Conservation (phyloP, 2,888 invertebrate species). For the Leptinotarsa haldemani region DNA sequence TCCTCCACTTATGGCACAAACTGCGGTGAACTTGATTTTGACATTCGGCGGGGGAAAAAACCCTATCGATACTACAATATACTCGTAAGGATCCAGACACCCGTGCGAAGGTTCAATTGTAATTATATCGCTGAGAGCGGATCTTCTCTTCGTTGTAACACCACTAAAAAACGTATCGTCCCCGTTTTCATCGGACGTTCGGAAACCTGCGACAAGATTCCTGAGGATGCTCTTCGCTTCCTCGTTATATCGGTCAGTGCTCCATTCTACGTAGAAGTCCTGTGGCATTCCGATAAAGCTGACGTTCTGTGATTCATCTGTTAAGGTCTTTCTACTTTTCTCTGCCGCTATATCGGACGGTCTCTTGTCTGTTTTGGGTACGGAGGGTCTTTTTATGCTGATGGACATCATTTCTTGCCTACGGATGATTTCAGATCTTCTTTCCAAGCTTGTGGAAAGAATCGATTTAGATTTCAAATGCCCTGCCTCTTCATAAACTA, state of each 20-base stretch:
- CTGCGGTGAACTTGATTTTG: slow-evolving; percentile 65
- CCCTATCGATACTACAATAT: slow-evolving; percentile 66
- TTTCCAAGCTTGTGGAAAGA: background rate
- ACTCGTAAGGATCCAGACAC: slow-evolving; percentile 68
- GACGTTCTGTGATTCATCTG: background rate
- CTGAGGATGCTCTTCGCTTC: background rate
- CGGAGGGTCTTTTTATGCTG: background rate
- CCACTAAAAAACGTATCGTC: background rate
- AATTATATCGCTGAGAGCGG: slow-evolving; percentile 29
- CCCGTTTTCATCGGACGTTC: background rate
- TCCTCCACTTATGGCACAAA: slow-evolving; percentile 71
- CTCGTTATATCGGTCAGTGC: background rate
- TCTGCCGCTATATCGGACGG: background rate
- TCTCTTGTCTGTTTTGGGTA: background rate
- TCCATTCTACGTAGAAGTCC: background rate
- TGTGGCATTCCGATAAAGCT: background rate
- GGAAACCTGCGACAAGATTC: background rate
- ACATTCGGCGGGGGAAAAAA: slow-evolving; percentile 67
- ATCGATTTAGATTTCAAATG: background rate
- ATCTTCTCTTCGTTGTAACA: background rate
- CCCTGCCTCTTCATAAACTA: background rate
- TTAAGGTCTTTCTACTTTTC: background rate
- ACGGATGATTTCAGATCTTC: background rate
- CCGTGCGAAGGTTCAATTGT: slow-evolving; percentile 68
- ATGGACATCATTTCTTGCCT: background rate